These are phyloP conservation scores for Xerus inauris DNA, from an alignment of 2,113 vertebrate genomes.

Conservation along the genomic window DNA sequence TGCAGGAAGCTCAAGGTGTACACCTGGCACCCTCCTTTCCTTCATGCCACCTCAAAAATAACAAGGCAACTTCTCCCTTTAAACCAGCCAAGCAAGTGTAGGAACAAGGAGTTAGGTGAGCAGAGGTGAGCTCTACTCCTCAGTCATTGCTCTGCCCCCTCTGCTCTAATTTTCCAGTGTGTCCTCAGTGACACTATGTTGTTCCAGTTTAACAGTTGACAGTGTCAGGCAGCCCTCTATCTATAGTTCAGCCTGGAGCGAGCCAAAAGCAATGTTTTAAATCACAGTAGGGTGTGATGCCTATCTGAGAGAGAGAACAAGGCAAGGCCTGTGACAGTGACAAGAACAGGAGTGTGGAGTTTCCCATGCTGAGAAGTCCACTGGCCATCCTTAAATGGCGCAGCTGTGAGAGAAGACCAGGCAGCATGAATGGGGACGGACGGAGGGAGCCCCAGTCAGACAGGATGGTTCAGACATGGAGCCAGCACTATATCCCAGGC, in stretches of 20 bases:
- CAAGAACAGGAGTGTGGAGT: background rate
- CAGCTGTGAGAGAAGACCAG: background rate
- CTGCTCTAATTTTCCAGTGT: background rate
- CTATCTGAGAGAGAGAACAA: background rate
- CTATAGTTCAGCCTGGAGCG: background rate
- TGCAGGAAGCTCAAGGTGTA: too few species aligned
- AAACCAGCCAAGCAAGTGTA: too few species aligned
- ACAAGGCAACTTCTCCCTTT: too few species aligned
- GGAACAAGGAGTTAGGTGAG: background rate
- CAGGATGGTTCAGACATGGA: background rate
- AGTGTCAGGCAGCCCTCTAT: background rate
- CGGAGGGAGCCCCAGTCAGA: background rate
- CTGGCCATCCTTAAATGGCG: rapidly evolving
- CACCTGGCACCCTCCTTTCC: too few species aligned
- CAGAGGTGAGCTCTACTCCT: background rate
- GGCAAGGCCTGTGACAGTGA: too few species aligned
- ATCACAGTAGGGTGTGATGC: background rate
- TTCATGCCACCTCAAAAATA: too few species aligned
- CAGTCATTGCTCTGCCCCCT: background rate
- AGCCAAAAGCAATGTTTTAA: background rate
- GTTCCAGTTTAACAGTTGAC: background rate
- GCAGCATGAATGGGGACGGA: background rate
- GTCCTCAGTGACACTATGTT: background rate
- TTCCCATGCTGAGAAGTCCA: background rate
- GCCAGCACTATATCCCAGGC: background rate